Conservation (phyloP, 2,888 invertebrate species). For the Eilema sororculum region DNA sequence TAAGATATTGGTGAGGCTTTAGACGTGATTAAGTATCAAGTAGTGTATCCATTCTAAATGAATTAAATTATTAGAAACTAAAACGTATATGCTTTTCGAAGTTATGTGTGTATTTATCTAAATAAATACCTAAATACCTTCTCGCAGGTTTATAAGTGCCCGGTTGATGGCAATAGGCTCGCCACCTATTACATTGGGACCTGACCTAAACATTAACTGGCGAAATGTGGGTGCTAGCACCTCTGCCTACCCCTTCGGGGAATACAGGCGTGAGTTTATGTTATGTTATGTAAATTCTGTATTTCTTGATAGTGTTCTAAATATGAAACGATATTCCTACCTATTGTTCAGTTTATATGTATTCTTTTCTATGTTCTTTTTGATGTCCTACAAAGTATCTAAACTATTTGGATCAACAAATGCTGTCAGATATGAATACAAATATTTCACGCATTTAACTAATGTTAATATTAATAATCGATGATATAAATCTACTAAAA, state of each 20-base stretch:
- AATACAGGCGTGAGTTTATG: too few relatives aligned
- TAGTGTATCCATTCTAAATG: not conserved
- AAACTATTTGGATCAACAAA: not conserved
- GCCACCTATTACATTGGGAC: too few relatives aligned
- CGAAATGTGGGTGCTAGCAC: too few relatives aligned
- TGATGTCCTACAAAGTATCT: not conserved
- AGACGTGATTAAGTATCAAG: not conserved
- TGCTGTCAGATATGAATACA: slow-evolving; percentile 5
- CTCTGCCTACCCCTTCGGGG: too few relatives aligned
- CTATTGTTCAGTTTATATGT: not conserved
- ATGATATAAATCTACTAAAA: slow-evolving; percentile 55
- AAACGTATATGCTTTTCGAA: too few relatives aligned
- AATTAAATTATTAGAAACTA: not conserved
- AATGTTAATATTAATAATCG: slow-evolving; percentile 49
- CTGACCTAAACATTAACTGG: too few relatives aligned
- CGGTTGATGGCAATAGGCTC: too few relatives aligned
- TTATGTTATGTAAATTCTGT: too few relatives aligned
- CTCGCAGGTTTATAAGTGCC: too few relatives aligned
- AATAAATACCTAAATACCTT: too few relatives aligned
- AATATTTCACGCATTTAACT: slow-evolving; percentile 37
- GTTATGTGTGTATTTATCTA: too few relatives aligned
- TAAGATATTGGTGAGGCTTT: not conserved
- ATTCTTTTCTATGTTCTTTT: not conserved
- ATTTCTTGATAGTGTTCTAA: not conserved
- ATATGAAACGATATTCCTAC: not conserved